phyloP scores from a whole-genome alignment of 2,888 invertebrate species.

The Octonoba sinensis region DNA sequence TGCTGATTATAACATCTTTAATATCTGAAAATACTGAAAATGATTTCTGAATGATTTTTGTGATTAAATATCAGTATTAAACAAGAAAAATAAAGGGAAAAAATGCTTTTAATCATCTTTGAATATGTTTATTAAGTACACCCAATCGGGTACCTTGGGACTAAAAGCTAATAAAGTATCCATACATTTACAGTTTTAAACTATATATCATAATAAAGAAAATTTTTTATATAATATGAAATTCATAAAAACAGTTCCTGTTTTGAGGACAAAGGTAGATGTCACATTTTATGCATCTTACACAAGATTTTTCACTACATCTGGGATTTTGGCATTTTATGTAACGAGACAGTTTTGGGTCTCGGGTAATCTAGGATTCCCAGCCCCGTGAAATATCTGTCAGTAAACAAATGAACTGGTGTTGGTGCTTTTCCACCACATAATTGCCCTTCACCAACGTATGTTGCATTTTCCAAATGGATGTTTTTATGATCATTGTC shows the following conservation, averaged over 20 bases:
- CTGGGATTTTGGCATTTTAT: background rate
- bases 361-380: no score
- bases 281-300: background rate
- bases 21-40: background rate
- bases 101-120: no score
- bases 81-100: no score
- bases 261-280: background rate
- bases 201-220: background rate
- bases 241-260: background rate
- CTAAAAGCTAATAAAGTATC: no score
- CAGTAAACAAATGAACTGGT: no score
- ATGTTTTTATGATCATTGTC: background rate
- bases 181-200: background rate
- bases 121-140: no score
- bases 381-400: no score
- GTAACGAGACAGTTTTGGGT: background rate
- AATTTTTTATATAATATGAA: background rate
- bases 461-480: background rate
- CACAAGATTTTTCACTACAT: background rate
- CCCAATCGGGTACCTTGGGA: no score
- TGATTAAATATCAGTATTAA: no score
- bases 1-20: no score
- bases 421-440: background rate
- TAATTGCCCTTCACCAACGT: background rate
- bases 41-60: no score